Conservation (phyloP, 2,797 vertebrate species). For the Onychomys arenicola region DNA sequence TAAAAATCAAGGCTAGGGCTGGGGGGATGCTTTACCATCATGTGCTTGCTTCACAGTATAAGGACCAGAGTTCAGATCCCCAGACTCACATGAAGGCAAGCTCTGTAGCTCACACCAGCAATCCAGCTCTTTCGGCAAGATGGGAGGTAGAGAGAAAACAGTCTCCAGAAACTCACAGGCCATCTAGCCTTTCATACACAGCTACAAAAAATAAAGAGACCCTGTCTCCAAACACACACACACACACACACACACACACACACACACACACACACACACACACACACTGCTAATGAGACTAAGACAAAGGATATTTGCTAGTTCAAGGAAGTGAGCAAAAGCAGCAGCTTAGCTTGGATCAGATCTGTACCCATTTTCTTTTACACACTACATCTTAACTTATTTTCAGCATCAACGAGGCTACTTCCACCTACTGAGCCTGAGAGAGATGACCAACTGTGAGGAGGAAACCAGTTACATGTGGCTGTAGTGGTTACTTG, state of each 20-base stretch:
- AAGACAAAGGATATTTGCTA: background rate
- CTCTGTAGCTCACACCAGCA: background rate
- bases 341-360: background rate
- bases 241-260: background rate
- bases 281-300: background rate
- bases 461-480: fast-evolving
- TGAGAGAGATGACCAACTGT: background rate
- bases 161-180: background rate
- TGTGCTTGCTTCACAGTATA: background rate
- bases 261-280: background rate
- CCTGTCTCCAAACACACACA: background rate
- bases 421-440: background rate
- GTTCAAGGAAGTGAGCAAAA: constrained; percentile 27
- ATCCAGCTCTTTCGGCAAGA: background rate
- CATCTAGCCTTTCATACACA: background rate
- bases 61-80: background rate
- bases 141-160: background rate
- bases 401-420: background rate
- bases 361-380: background rate
- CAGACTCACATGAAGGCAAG: too few relatives aligned
- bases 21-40: background rate
- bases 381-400: background rate
- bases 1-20: background rate
- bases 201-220: background rate
- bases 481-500: background rate